These are phyloP conservation scores for Tenthredo distinguenda DNA, from an alignment of 2,888 invertebrate genomes.

Conservation along the genomic window DNA sequence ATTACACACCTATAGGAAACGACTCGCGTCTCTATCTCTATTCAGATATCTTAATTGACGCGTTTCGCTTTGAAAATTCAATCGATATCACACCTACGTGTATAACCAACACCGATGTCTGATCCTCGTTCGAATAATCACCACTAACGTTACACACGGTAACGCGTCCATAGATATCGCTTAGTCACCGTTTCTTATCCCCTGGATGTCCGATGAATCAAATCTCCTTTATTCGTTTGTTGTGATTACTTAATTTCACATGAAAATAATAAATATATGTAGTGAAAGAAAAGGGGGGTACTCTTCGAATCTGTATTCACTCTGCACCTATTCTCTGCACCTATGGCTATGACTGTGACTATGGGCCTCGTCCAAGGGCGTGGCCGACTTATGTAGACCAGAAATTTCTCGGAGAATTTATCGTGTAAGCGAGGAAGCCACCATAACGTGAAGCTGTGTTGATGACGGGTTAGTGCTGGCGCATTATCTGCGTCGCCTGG, in stretches of 20 bases:
- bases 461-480: constrained; percentile 53
- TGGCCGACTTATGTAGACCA: neutral
- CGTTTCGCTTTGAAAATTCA: constrained; percentile 37
- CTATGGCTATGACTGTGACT: neutral
- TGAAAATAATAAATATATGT: too few relatives aligned
- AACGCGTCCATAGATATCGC: neutral
- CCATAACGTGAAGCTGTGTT: constrained; percentile 36
- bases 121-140: neutral
- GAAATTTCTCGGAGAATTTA: constrained; percentile 15
- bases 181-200: neutral
- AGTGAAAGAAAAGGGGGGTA: neutral
- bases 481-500: constrained; percentile 53
- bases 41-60: constrained; percentile 35
- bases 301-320: neutral
- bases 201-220: neutral
- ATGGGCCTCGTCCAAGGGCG: neutral
- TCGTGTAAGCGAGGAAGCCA: constrained; percentile 51
- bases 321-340: neutral
- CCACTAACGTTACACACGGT: neutral
- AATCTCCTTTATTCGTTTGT: neutral
- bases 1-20: neutral
- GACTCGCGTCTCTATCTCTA: neutral
- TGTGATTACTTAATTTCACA: constrained; percentile 7
- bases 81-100: constrained; percentile 9
- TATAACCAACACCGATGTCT: neutral